phyloP scores from a whole-genome alignment of 2,113 vertebrate genomes.

The Lamprologus callipterus region DNA sequence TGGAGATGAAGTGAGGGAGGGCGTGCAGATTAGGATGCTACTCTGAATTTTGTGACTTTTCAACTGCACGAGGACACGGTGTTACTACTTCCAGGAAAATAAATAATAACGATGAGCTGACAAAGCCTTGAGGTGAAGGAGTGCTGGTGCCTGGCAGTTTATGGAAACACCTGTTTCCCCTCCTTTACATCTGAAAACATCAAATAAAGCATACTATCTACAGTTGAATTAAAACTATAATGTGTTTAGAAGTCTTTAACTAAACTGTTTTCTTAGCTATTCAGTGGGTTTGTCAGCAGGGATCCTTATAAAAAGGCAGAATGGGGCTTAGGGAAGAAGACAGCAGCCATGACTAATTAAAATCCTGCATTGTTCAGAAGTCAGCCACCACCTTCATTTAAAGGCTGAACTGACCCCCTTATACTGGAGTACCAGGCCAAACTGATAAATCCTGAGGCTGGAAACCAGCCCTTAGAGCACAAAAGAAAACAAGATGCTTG shows the following conservation, averaged over 20 bases:
- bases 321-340: background rate
- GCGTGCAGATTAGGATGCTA: background rate
- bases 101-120: background rate
- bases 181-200: background rate
- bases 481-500: background rate
- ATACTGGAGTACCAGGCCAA: background rate
- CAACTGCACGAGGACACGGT: background rate
- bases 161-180: background rate
- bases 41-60: background rate
- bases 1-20: background rate
- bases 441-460: background rate
- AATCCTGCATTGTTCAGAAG: background rate
- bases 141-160: background rate
- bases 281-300: background rate
- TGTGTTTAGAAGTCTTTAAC: background rate
- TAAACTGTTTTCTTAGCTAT: background rate
- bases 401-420: background rate
- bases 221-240: background rate
- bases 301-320: background rate
- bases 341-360: background rate
- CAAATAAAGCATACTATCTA: background rate
- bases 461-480: background rate
- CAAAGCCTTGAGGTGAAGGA: background rate
- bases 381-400: background rate
- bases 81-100: background rate